Base-by-base conservation (phyloP, 2,113 vertebrate genomes). In the Clinocottus analis region DNA sequence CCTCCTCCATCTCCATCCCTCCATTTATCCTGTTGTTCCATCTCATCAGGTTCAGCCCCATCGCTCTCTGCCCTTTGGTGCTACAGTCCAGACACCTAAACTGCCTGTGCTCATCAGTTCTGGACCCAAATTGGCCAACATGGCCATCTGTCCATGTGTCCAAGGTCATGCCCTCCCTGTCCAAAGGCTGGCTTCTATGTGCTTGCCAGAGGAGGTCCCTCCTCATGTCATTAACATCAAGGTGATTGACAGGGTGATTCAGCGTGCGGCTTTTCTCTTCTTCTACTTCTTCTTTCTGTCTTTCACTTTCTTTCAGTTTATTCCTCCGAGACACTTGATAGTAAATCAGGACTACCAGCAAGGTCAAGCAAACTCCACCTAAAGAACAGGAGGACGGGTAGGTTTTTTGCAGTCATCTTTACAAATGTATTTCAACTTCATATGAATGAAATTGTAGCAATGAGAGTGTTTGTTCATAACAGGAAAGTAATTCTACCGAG, bases 281-380 rank as follows among this genome's bases (percentile, higher is more conserved):
- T 81, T 93, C 85, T 11, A 89, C 93, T 81, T 93, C 84, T 47
- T 86, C 81, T 29, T 69, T 62, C 23, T 72, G 83, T 59, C 74
- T 74, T 79, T 79, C 59, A 35, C 51, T 77, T 51, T 84, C 81
- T 83, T 80, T 65, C 27, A n/a, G 31, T 58, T 84, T 82, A 33
- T 71, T 91, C 56, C 59, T 88, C 29, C 6, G 58, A 49, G 51
- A 75, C 12, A 90, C 85, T 78, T 84, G 90, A 64, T 83, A 69
- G 83, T 80, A 85, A 33, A 93, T 79, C 49, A 91, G 75, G 27
- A 93, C 81, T 2, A 81, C 59, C 51, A 90, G 75, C 41, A 94
- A 70, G 9, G 93, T 93, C 51, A 94, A 75, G 27, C 61, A 83
- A 27, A 93, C 80, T 0, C 94, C 95, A 62, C 92, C 95, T 96